Conservation (phyloP, 2,888 invertebrate species). For the Pediacus dermestoides region DNA sequence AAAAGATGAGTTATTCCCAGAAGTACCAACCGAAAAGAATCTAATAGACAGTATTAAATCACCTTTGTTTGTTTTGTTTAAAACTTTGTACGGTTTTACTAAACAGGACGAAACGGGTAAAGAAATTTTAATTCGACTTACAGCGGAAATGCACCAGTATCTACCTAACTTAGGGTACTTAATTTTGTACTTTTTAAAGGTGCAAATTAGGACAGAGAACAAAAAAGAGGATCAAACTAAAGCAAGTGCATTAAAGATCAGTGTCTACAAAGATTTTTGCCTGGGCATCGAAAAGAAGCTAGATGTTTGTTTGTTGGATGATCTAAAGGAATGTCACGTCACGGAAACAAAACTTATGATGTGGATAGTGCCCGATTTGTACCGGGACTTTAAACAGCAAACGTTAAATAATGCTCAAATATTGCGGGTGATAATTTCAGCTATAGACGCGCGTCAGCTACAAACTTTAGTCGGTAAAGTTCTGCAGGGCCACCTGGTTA, state of each 20-base stretch:
- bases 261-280: constrained; percentile 87
- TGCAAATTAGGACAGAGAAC: constrained; percentile 58
- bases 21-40: constrained; percentile 58
- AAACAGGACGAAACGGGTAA: constrained; percentile 68
- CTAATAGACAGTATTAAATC: constrained; percentile 73
- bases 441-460: constrained; percentile 85
- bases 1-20: constrained; percentile 50
- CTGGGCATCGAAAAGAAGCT: constrained; percentile 70
- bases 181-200: constrained; percentile 86
- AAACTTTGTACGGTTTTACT: constrained; percentile 73
- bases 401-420: constrained; percentile 85
- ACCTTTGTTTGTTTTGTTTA: constrained; percentile 81
- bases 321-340: constrained; percentile 84
- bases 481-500: constrained; percentile 77
- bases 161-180: constrained; percentile 77
- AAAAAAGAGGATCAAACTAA: constrained; percentile 51
- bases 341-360: constrained; percentile 85
- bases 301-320: constrained; percentile 70
- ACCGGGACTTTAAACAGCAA: constrained; percentile 82
- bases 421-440: constrained; percentile 83
- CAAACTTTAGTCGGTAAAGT: constrained; percentile 89
- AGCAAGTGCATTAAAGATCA: constrained; percentile 69
- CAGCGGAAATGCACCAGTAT: constrained; percentile 74
- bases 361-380: constrained; percentile 90
- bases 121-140: constrained; percentile 67